These are phyloP conservation scores for Nomia melanderi DNA, from an alignment of 1,140 invertebrate species.

Conservation along the genomic window DNA sequence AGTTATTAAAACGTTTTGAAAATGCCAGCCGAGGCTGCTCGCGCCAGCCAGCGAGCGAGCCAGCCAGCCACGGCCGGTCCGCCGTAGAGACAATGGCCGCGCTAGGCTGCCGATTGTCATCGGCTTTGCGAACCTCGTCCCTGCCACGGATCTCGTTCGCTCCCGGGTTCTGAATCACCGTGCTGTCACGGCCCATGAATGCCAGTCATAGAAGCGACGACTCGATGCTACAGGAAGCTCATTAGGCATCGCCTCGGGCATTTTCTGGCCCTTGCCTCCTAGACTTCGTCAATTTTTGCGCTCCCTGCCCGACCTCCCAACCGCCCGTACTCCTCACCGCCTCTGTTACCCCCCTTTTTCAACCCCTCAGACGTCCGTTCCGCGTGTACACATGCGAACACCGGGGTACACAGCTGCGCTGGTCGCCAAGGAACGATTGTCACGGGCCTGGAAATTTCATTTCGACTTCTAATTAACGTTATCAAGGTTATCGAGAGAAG, in stretches of 20 bases:
- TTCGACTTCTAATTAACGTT: not conserved
- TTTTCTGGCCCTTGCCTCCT: slow-evolving; percentile 47
- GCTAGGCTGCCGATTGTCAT: slow-evolving; percentile 61
- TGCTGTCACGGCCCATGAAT: slow-evolving; percentile 49
- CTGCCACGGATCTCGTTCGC: slow-evolving; percentile 32
- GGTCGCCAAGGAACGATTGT: no score
- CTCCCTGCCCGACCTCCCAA: not conserved
- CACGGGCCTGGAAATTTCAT: not conserved
- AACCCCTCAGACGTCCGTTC: not conserved
- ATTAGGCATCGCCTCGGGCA: slow-evolving; percentile 59
- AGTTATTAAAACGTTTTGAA: slow-evolving; percentile 54
- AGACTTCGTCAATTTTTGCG: slow-evolving; percentile 43
- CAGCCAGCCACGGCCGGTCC: slow-evolving; percentile 20
- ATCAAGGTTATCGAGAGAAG: not conserved
- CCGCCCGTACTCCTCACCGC: not conserved
- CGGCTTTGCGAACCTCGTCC: slow-evolving; percentile 16
- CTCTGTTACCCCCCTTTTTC: no score
- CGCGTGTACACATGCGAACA: slow-evolving; percentile 26
- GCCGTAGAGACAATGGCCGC: slow-evolving; percentile 57
- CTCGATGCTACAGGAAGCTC: slow-evolving; percentile 62
- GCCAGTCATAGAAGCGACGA: slow-evolving; percentile 42
- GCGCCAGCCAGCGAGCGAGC: no score
- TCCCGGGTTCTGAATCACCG: slow-evolving; percentile 44
- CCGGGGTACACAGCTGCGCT: not conserved
- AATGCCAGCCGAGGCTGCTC: slow-evolving; percentile 2